Evolutionary conservation across 2,888 invertebrate species (phyloP), one percentile per base, ranked within the genome.

Genomic region (Biston stratarius): DNA sequence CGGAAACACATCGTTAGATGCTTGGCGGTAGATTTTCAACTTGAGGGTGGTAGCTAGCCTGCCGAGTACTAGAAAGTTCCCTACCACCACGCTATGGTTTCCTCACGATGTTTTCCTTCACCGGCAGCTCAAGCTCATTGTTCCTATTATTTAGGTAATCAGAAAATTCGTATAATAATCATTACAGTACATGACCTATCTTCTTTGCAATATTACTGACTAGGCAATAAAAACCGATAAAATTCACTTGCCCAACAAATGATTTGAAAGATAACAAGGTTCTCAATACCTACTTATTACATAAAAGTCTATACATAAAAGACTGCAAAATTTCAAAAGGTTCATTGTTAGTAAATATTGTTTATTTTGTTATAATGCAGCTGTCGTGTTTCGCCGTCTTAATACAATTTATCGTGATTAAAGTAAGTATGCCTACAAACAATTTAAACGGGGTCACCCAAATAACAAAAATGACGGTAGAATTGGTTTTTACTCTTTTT

Each of bases 351-450:
- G 24, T 10, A 53, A 53, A 11, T 40, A 11, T n/a, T 33, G 12
- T 5, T n/a, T 44, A 33, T 33, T 33, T 24, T 51, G 53, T 53
- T 10, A 64, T 51, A 12, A 74, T 72, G 72, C 44, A 51, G 56
- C 42, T 15, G 36, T 47, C 53, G 12, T 56, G 65, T 55, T 44
- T 64, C 0, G 48, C 53, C 34, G 48, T 73, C 10, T 38, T 65
- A 24, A 24, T 69, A 1, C 62, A 67, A 38, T 36, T 67, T 11
- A 15, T 72, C 40, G 42, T 72, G 12, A 36, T 72, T 9, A 64
- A 70, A 56, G 74, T 74, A 69, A 74, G 74, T 73, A 42, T 36
- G 5, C 33, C 10, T 33, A 11, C 2, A 14, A 5, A 45, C 14
- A 24, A 24, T 3, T 24, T 14, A 12, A 12, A 45, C 45, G 0